Conservation (phyloP, 2,888 invertebrate genomes). For the Nasonovia ribisnigri region DNA sequence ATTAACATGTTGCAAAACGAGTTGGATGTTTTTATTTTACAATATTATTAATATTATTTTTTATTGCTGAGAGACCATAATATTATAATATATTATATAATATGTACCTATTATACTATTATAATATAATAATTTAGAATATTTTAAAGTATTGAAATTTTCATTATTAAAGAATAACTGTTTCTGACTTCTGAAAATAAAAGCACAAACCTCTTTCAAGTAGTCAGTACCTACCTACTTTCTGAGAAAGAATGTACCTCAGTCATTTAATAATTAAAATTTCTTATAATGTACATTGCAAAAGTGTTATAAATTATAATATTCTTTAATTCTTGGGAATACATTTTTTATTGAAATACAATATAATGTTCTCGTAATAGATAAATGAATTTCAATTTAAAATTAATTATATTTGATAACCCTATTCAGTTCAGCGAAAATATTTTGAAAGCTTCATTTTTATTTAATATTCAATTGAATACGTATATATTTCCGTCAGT, state of each 20-base stretch:
- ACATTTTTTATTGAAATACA: neutral
- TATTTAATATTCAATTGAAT: neutral
- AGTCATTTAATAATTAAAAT: neutral
- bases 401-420: no score
- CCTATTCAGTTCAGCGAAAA: neutral
- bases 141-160: neutral
- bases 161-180: neutral
- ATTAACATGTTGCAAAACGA: constrained; percentile 22
- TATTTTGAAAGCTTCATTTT: neutral
- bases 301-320: neutral
- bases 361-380: neutral
- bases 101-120: neutral
- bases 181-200: neutral
- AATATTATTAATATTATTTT: neutral
- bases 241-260: neutral
- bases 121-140: neutral
- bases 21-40: neutral
- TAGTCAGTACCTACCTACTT: no score
- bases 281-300: neutral
- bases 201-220: neutral
- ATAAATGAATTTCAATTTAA: neutral
- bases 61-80: neutral
- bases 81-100: neutral
- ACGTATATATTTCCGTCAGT: neutral
- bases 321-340: neutral